A percentile compares a stretch with the other conserved stretches of the same genome.
These are phyloP conservation scores for Strigops habroptila DNA, from an alignment of 2,113 vertebrate species.

Conservation along the genomic window DNA sequence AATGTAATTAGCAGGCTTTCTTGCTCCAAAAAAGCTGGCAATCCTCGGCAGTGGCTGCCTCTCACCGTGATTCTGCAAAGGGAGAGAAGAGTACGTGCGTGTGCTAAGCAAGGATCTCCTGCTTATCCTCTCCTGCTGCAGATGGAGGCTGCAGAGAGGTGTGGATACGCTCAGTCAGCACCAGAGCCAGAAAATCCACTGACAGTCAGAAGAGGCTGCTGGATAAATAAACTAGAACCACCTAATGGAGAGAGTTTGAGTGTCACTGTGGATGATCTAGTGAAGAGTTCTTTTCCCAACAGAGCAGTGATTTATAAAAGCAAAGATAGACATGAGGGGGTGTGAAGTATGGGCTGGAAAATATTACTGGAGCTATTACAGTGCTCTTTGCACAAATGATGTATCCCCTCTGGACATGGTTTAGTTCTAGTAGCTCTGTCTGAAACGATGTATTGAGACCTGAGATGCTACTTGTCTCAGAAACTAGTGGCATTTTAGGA, in stretches of 20 bases:
- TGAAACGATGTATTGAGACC: not conserved
- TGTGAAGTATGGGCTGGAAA: not conserved
- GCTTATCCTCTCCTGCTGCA: not conserved
- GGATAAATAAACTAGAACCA: not conserved
- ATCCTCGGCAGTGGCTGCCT: not conserved
- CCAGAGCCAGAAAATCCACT: not conserved
- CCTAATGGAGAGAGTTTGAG: not conserved
- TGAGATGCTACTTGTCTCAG: not conserved
- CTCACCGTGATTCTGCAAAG: not conserved
- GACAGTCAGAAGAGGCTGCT: not conserved
- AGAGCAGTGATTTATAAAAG: not conserved
- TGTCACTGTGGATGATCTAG: not conserved
- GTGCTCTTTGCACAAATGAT: not conserved
- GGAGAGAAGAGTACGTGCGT: not conserved
- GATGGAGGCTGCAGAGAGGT: not conserved
- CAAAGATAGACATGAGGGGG: not conserved
- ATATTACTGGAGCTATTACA: not conserved
- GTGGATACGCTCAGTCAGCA: not conserved
- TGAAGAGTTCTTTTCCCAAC: not conserved
- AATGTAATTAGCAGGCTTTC: not conserved
- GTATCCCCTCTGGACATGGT: not conserved
- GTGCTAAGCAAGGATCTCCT: not conserved
- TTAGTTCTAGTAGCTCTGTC: slow-evolving; percentile 11
- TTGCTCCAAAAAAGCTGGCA: not conserved
- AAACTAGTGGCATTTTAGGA: not conserved